Evolutionary conservation across 2,888 invertebrate genomes (phyloP).

Genomic region (Tillus elongatus): DNA sequence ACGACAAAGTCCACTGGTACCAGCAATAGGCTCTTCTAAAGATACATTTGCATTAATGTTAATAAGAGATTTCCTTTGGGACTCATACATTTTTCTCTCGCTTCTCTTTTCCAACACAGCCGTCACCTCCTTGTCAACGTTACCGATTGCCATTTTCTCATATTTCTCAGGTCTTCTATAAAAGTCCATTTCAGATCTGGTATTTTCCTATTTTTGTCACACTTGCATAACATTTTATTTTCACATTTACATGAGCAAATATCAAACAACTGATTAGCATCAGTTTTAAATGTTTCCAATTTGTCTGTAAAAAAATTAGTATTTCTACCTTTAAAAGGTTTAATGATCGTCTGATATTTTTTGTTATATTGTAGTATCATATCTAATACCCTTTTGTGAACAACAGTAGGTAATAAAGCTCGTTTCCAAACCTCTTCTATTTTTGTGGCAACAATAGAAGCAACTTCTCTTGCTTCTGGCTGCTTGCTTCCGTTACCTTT

Average conservation of each 20-base stretch:
- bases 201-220: conserved; percentile 9
- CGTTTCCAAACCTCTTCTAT: background rate
- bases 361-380: conserved; percentile 5
- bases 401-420: background rate
- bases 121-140: conserved; percentile 3
- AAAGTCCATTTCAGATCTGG: conserved; percentile 7
- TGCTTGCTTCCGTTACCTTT: conserved; percentile 9
- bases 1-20: too few species aligned
- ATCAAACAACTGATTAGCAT: conserved; percentile 9
- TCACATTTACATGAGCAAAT: conserved; percentile 10
- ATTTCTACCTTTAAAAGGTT: conserved; percentile 6
- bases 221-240: conserved; percentile 6
- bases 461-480: too few species aligned
- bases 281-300: conserved; percentile 5
- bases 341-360: conserved; percentile 5
- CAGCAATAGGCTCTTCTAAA: too few species aligned
- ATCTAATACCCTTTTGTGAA: too few species aligned
- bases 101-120: background rate
- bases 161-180: conserved; percentile 11
- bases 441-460: conserved; percentile 5
- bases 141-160: conserved; percentile 10
- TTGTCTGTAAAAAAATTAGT: background rate
- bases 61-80: too few species aligned
- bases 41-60: too few species aligned
- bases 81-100: conserved; percentile 8